Evolutionary conservation across 2,888 invertebrate genomes (phyloP).

Genomic region (Chrysina gloriosa): DNA sequence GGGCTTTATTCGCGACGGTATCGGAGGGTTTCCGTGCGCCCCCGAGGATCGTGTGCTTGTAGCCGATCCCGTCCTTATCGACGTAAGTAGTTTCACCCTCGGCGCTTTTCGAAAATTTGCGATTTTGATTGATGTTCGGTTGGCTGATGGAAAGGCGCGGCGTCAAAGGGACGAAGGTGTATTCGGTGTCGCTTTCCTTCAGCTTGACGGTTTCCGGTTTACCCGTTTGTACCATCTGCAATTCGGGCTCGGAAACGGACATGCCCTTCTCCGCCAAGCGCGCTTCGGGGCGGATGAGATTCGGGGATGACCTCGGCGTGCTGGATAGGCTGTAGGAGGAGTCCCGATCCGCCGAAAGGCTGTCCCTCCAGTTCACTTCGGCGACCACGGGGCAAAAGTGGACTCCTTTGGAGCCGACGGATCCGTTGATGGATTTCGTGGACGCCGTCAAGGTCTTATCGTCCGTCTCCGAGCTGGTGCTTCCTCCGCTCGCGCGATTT

Average conservation of each 20-base stretch:
- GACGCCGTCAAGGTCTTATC: slow-evolving; percentile 57
- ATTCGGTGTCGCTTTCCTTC: slow-evolving; percentile 40
- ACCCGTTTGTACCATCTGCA: slow-evolving; percentile 49
- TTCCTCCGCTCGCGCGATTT: slow-evolving; percentile 60
- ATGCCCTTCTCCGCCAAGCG: slow-evolving; percentile 47
- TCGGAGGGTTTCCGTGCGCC: slow-evolving; percentile 57
- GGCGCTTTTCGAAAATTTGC: not conserved
- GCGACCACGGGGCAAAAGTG: slow-evolving; percentile 85
- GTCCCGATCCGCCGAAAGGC: slow-evolving; percentile 55
- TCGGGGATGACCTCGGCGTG: slow-evolving; percentile 57
- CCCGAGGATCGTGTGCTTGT: slow-evolving; percentile 60
- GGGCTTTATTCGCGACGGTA: slow-evolving; percentile 39
- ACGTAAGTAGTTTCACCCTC: slow-evolving; percentile 54
- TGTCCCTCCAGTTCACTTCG: slow-evolving; percentile 81
- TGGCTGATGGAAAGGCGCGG: slow-evolving; percentile 49
- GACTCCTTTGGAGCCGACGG: slow-evolving; percentile 68
- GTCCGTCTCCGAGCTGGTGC: slow-evolving; percentile 59
- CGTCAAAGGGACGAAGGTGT: slow-evolving; percentile 47
- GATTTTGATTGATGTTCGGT: slow-evolving; percentile 49
- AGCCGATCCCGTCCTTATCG: slow-evolving; percentile 60
- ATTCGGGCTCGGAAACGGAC: slow-evolving; percentile 59
- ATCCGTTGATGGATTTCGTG: slow-evolving; percentile 56
- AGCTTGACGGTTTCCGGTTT: slow-evolving; percentile 23
- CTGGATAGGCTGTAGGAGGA: slow-evolving; percentile 60
- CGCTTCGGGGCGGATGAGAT: slow-evolving; percentile 50